A percentile compares a stretch with the other conserved stretches of the same genome.
These are phyloP conservation scores for Pseudochaenichthys georgianus DNA, from an alignment of 2,797 vertebrate species.

Conservation along the genomic window DNA sequence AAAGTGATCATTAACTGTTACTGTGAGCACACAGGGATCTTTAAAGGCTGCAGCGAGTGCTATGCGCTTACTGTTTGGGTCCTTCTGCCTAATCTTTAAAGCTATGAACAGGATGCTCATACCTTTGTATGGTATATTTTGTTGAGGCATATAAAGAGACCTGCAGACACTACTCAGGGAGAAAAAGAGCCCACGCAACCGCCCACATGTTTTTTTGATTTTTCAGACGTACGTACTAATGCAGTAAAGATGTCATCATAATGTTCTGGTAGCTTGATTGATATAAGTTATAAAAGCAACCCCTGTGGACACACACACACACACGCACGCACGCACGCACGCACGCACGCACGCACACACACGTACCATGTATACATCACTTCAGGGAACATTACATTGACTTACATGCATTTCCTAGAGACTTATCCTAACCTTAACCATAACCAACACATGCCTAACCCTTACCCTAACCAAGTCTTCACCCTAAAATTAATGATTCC, in stretches of 20 bases:
- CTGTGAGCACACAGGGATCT: not conserved
- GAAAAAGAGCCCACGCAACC: not conserved
- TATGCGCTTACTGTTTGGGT: not conserved
- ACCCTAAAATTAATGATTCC: too few species aligned
- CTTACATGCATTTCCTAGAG: too few species aligned
- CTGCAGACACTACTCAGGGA: not conserved
- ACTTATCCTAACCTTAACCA: too few species aligned
- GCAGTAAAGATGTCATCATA: not conserved
- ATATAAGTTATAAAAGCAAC: not conserved
- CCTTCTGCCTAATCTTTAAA: not conserved
- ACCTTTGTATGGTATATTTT: not conserved
- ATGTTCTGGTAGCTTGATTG: not conserved
- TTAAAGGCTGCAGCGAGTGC: not conserved
- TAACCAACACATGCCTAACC: too few species aligned
- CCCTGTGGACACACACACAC: not conserved
- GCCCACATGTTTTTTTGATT: not conserved
- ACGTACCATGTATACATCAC: too few species aligned
- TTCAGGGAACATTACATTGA: too few species aligned
- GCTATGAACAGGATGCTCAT: not conserved
- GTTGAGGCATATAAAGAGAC: not conserved
- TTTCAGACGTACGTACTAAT: not conserved
- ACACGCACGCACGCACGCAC: not conserved
- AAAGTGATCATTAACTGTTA: not conserved
- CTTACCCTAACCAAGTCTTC: too few species aligned
- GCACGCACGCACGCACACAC: too few species aligned